Percentiles rank a stretch among this genome's conserved stretches.
phyloP scores from a whole-genome alignment of 2,888 invertebrate genomes.

The Ectemnius continuus region DNA sequence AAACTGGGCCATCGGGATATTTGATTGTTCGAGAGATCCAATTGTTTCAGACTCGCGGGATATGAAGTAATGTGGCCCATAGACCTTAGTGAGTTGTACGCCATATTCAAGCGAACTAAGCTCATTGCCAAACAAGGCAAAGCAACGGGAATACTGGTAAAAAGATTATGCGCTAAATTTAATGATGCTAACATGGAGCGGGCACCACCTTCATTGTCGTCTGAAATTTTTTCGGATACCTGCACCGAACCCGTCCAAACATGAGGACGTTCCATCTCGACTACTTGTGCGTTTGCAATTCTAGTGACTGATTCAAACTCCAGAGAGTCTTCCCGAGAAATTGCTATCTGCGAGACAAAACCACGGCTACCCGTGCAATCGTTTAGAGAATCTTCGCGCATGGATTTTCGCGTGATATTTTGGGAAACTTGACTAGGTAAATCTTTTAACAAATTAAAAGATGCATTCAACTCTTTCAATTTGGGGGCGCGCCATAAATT shows the following conservation, averaged over 20 bases:
- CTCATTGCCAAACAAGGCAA: conserved; percentile 94
- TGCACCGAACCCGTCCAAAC: conserved; percentile 86
- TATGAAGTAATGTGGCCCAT: conserved; percentile 87
- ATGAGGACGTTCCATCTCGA: conserved; percentile 87
- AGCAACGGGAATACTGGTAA: conserved; percentile 91
- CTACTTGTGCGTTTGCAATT: conserved; percentile 73
- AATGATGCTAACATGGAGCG: conserved; percentile 86
- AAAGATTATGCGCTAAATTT: conserved; percentile 94
- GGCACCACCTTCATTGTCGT: conserved; percentile 80
- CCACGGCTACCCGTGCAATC: conserved; percentile 65
- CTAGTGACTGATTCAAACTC: conserved; percentile 76
- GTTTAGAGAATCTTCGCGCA: conserved; percentile 67
- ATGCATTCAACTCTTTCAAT: conserved; percentile 91
- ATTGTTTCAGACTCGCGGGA: conserved; percentile 91
- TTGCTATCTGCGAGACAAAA: conserved; percentile 63
- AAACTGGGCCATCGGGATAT: conserved; percentile 94
- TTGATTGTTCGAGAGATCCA: conserved; percentile 95
- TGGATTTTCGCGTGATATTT: conserved; percentile 66
- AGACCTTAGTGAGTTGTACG: conserved; percentile 87
- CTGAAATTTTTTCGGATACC: conserved; percentile 83
- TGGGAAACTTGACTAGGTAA: conserved; percentile 80
- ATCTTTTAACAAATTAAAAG: conserved; percentile 91
- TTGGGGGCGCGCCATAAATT: conserved; percentile 92
- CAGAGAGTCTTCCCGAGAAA: conserved; percentile 72
- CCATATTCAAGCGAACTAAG: conserved; percentile 92